phyloP scores from a whole-genome alignment of 2,113 vertebrate species.

The Prolemur simus region DNA sequence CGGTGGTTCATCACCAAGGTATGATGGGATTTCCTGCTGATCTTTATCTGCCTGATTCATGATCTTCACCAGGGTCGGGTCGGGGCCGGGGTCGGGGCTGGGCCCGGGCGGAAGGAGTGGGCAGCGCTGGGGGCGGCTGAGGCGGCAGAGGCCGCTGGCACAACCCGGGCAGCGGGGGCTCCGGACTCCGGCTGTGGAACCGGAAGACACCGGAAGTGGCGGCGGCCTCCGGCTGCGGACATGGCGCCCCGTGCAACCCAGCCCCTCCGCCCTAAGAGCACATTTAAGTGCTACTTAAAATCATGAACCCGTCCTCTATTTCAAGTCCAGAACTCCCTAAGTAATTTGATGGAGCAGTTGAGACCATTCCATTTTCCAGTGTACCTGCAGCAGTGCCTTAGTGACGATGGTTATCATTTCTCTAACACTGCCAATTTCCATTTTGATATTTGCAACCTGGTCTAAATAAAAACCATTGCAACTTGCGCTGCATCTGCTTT shows the following conservation, averaged over 20 bases:
- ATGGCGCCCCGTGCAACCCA: constrained; percentile 82
- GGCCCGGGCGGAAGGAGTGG: neutral
- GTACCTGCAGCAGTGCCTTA: accelerated
- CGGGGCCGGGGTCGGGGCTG: neutral
- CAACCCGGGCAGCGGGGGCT: neutral
- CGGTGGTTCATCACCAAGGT: constrained; percentile 89
- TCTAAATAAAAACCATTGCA: neutral
- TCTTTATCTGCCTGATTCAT: constrained; percentile 94
- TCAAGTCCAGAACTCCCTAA: neutral
- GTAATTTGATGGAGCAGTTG: neutral
- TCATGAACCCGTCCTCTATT: neutral
- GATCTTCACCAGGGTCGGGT: constrained; percentile 58
- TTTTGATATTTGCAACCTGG: neutral
- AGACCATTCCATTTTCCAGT: neutral
- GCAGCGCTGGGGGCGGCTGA: neutral
- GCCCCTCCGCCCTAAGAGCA: constrained; percentile 57
- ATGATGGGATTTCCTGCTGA: constrained; percentile 89
- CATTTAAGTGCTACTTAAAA: neutral
- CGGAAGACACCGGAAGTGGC: neutral
- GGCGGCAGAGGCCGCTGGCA: constrained; percentile 28
- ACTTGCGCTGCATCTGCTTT: neutral
- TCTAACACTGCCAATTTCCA: neutral
- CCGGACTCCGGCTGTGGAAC: neutral
- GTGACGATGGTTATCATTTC: neutral
- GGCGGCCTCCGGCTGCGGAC: constrained; percentile 81